Percentiles rank a stretch among this genome's conserved stretches.
phyloP scores from a whole-genome alignment of 2,797 vertebrate genomes.

The Spinibarbus caldwelli region DNA sequence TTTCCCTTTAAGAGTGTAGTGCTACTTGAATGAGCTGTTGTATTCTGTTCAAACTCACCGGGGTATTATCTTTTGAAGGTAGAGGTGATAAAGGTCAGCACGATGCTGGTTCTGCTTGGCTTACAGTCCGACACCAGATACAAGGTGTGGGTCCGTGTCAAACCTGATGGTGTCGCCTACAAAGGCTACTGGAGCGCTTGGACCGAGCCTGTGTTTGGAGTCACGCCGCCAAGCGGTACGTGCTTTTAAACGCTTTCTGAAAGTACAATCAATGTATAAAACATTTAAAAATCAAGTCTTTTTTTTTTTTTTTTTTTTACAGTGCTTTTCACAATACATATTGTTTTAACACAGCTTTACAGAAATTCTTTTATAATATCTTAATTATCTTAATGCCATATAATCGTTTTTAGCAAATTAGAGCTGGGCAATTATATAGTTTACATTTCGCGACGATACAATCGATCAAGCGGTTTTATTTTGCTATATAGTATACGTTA shows the following conservation, averaged over 20 bases:
- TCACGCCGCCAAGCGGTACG: constrained; percentile 76
- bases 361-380: neutral
- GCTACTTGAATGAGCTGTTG: neutral
- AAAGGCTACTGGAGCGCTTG: constrained; percentile 87
- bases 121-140: constrained; percentile 77
- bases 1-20: no score
- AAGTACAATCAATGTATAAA: neutral
- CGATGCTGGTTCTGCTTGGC: constrained; percentile 74
- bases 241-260: neutral
- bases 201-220: constrained; percentile 77
- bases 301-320: no score
- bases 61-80: constrained; percentile 29
- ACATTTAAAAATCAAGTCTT: neutral
- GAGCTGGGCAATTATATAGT: neutral
- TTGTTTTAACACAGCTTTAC: neutral
- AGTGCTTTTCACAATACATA: neutral
- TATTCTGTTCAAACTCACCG: neutral
- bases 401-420: neutral
- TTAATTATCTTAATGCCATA: neutral
- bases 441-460: neutral
- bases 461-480: neutral
- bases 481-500: no score
- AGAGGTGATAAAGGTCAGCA: constrained; percentile 71
- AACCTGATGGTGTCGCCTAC: constrained; percentile 80
- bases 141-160: constrained; percentile 79